Base-by-base conservation (phyloP, 2,888 invertebrate genomes). In the Drosophila rellima region DNA sequence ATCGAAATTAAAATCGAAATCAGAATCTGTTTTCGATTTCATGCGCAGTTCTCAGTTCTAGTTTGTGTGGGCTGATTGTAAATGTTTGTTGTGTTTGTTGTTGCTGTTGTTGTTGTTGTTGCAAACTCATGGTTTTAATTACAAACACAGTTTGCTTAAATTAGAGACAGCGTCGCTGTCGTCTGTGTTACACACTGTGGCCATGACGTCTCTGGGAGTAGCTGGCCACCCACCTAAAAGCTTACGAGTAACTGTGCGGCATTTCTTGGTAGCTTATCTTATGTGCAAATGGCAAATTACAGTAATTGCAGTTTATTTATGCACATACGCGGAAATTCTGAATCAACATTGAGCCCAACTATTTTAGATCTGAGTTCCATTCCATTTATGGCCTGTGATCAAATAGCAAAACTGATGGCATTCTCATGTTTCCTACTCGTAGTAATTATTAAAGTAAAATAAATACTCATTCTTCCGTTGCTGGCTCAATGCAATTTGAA, bases 131-230 rank as follows among this genome's bases (percentile, higher is more conserved):
- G 81, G 72, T 71, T 78, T 78, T 78, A 85, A 85, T 85, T 82
- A 80, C 71, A 76, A 59, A 75, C 65, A 77, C 76, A 78, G 74
- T 78, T 80, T 82, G 78, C 52, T 80, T 87, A 78, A 80, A 87
- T 87, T 87, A 78, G 70, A 64, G 54, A 55, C 73, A 70, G 61
- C 23, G 54, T 78, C 40, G 52, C 51, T 40, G 17, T 51, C 72
- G 66, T 57, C 67, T 61, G n/a, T n/a, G n/a, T n/a, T n/a, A n/a
- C n/a, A n/a, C n/a, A 26, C 31, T 40, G 44, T 66, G 47, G 47
- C 39, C 50, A 51, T 74, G 61, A 60, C 60, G 62, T 66, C 17
- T 44, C 35, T 45, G 23, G 31, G 31, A 31, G 35, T 42, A 39
- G 51, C 10, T 20, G 70, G 59, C 74, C 82, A 79, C 82, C 82